These are phyloP conservation scores for Sycon ciliatum DNA, from an alignment of 37 sponge, comb jelly and placozoan genomes.

Conservation along the genomic window DNA sequence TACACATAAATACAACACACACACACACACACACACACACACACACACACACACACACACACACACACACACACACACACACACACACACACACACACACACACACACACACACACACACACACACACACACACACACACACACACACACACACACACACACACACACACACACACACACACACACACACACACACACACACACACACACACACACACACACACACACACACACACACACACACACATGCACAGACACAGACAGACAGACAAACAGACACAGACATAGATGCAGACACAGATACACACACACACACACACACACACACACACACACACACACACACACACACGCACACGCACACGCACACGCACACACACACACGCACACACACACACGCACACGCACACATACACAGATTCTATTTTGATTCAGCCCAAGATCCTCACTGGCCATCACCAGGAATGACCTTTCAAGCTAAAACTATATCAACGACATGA, in stretches of 20 bases:
- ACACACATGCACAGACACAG: conserved; percentile 26
- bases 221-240: conserved; percentile 3
- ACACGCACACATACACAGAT: too few relatives aligned
- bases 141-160: too few relatives aligned
- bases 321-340: conserved; percentile 6
- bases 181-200: too few relatives aligned
- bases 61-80: background rate
- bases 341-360: conserved; percentile 15
- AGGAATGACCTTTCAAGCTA: too few relatives aligned
- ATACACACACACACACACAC: conserved; percentile 5
- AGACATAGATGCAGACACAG: background rate
- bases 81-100: background rate
- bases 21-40: conserved; percentile 28
- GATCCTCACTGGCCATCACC: too few relatives aligned
- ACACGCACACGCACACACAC: too few relatives aligned
- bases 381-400: too few relatives aligned
- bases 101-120: background rate
- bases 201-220: background rate
- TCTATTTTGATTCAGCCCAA: too few relatives aligned
- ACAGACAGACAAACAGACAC: background rate
- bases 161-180: too few relatives aligned
- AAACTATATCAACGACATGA: too few relatives aligned
- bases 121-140: conserved; percentile 33
- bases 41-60: background rate
- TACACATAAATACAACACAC: background rate